phyloP scores from a whole-genome alignment of 2,797 vertebrate species.

The Valencia hispanica region DNA sequence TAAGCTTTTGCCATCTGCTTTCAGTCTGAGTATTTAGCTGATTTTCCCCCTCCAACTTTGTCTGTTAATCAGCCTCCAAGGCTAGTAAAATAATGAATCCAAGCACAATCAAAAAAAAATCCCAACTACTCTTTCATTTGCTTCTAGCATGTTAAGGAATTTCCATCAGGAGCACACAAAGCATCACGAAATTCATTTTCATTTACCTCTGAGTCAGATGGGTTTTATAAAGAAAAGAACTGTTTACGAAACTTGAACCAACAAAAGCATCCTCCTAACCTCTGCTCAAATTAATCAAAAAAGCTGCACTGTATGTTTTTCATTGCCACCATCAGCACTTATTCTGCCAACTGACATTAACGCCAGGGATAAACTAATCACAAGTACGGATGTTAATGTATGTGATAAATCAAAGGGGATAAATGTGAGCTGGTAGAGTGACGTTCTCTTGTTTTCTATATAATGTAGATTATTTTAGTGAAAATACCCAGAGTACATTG shows the following conservation, averaged over 20 bases:
- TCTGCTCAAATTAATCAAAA: constrained; percentile 23
- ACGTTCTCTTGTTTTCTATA: constrained; percentile 34
- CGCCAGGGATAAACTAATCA: constrained; percentile 33
- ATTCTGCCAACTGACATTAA: neutral
- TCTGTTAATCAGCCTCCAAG: constrained; percentile 4
- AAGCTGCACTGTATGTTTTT: constrained; percentile 9
- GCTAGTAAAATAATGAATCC: constrained; percentile 19
- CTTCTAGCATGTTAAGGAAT: constrained; percentile 16
- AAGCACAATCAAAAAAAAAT: constrained; percentile 22
- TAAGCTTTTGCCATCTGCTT: neutral
- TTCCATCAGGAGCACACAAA: constrained; percentile 35
- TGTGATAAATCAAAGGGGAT: constrained; percentile 10
- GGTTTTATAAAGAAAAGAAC: constrained; percentile 9
- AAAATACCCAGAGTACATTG: neutral
- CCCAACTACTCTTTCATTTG: constrained; percentile 18
- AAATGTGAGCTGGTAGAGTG: constrained; percentile 6
- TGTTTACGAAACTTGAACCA: neutral
- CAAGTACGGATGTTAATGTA: constrained; percentile 24
- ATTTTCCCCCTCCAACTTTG: constrained; percentile 16
- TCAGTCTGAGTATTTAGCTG: neutral
- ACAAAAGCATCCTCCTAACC: neutral
- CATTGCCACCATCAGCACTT: neutral
- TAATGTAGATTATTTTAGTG: constrained; percentile 32
- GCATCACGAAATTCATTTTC: constrained; percentile 12
- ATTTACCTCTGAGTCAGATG: constrained; percentile 19